Conservation (phyloP, 2,888 invertebrate genomes). For the Antheraea yamamai region DNA sequence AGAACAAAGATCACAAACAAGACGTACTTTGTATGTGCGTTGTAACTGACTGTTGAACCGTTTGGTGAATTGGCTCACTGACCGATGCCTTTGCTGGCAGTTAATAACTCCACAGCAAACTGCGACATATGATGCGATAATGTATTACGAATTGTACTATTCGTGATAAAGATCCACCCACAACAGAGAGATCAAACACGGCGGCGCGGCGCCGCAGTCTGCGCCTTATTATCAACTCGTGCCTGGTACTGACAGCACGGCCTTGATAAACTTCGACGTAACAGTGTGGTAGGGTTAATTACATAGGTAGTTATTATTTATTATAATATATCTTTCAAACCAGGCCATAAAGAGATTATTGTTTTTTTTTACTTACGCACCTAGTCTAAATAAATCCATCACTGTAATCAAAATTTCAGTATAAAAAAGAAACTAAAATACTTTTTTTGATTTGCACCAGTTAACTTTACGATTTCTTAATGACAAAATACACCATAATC, state of each 20-base stretch:
- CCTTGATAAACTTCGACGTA: slow-evolving; percentile 72
- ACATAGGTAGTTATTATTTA: slow-evolving; percentile 24
- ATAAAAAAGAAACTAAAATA: neutral
- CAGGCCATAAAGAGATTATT: neutral
- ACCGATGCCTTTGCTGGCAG: neutral
- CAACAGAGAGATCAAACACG: slow-evolving; percentile 42
- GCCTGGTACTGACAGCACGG: slow-evolving; percentile 73
- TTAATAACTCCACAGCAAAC: slow-evolving; percentile 1
- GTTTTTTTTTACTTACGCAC: slow-evolving; percentile 26
- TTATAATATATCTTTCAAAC: slow-evolving; percentile 8
- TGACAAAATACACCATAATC: neutral
- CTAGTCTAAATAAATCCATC: slow-evolving; percentile 65
- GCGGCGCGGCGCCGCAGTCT: slow-evolving; percentile 40
- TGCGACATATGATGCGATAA: slow-evolving; percentile 39
- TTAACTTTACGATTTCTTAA: slow-evolving; percentile 1
- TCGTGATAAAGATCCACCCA: slow-evolving; percentile 69
- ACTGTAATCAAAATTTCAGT: neutral
- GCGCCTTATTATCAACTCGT: slow-evolving; percentile 52
- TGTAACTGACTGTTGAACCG: slow-evolving; percentile 28
- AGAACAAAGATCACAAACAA: slow-evolving; percentile 42
- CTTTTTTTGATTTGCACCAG: neutral
- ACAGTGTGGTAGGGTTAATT: slow-evolving; percentile 45
- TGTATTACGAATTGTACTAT: slow-evolving; percentile 32
- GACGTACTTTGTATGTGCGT: slow-evolving; percentile 25
- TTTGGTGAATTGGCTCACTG: slow-evolving; percentile 25